Evolutionary conservation across 92 coral and sea anemone species (phyloP), one percentile per base, ranked within the genome.

Genomic region (Chrysogorgia sp.): DNA sequence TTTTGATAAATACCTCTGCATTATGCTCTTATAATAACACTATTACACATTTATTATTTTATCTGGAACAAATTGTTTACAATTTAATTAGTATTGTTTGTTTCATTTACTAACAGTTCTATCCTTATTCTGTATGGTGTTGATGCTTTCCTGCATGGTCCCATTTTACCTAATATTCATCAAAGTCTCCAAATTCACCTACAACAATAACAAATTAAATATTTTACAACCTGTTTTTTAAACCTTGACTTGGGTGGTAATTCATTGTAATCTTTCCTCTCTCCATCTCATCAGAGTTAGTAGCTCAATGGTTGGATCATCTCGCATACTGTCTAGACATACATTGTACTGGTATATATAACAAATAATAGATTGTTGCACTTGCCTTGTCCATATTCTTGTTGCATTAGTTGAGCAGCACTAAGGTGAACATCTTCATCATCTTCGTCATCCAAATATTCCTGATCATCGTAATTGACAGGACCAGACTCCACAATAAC

Each of bases 401-500:
- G 89, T 17, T 94, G 92, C 87, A 94, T 92, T 29, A 94, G 77
- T n/a, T 91, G 92, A 5, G 89, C 90, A 12, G 92, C 94, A 63
- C 98, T 94, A 53, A 94, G 88, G 62, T 87, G 97, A 24, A 72
- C 85, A 58, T 86, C 97, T 14, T 93, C 98, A 63, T 86, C 90
- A 77, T 84, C 87, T 20, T 87, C 96, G 21, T 88, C 88, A 25
- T 91, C 92, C 48, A 68, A 77, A 59, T 60, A 81, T 29, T 90
- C 90, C 10, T 90, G 91, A 43, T 86, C 96, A 22, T 86, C 97
- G 49, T 94, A 94, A 29, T 91, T 92, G 14, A 94, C 98, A 0
- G 98, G 98, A 29, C 98, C 98, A 57, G 86, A 86, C 80, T 94
- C 98, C 31, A 94, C 85, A 19, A 94, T 96, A 8, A 91, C 83